A percentile compares a stretch with the other conserved stretches of the same genome.
Evolutionary conservation across 2,113 vertebrate species (phyloP).

Genomic region (Pteronura brasiliensis): DNA sequence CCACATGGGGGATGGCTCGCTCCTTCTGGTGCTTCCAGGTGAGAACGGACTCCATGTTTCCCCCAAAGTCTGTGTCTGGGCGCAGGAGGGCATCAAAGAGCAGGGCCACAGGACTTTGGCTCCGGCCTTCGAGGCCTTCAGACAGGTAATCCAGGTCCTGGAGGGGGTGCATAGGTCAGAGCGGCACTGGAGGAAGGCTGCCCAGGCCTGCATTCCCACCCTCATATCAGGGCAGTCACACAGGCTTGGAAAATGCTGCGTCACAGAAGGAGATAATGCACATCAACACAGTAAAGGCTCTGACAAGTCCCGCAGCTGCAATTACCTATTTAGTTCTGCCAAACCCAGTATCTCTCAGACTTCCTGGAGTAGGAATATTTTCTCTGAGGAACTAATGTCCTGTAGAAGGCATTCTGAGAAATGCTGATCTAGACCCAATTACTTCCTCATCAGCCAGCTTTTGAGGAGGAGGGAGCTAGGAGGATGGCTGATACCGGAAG

Average conservation of each 20-base stretch:
- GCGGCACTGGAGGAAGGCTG: rapidly evolving
- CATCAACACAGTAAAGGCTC: rapidly evolving
- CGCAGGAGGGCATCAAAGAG: constrained; percentile 87
- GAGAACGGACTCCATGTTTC: constrained; percentile 83
- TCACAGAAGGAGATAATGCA: rapidly evolving
- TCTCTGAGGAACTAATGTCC: background rate
- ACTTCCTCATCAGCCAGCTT: background rate
- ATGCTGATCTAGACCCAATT: background rate
- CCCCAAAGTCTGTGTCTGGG: constrained; percentile 86
- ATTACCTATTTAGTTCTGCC: background rate
- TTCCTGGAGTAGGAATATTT: background rate
- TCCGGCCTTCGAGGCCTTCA: constrained; percentile 87
- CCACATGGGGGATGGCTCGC: constrained; percentile 84
- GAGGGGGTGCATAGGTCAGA: background rate
- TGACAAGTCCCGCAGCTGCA: background rate
- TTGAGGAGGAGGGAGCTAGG: rapidly evolving
- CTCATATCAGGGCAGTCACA: rapidly evolving
- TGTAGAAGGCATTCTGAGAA: background rate
- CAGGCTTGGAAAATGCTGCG: background rate
- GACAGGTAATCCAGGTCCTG: constrained; percentile 88
- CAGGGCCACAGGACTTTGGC: constrained; percentile 84
- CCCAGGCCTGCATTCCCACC: background rate
- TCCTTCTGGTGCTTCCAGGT: constrained; percentile 77
- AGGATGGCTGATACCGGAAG: background rate
- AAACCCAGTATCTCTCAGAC: background rate